Base-by-base conservation (phyloP, 1,140 invertebrate genomes). In the Scaptodrosophila lebanonensis region DNA sequence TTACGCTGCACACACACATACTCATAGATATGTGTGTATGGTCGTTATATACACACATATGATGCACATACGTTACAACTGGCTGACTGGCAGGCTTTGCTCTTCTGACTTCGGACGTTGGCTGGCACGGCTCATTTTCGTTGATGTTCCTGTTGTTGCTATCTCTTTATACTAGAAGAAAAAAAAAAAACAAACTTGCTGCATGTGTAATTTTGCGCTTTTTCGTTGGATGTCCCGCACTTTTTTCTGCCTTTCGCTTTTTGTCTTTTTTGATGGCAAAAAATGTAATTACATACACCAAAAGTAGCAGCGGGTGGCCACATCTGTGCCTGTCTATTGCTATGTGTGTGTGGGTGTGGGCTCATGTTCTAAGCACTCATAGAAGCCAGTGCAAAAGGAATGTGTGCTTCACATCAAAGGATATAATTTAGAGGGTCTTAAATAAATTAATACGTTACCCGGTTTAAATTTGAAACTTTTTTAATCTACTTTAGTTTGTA, bases 251-350 rank as follows among this genome's bases (percentile, higher is more conserved):
- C 43, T 16, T 27, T 44, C 15, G 39, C 43, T 59, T 59, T 71
- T 43, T 49, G 30, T 36, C 44, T 44, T 49, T 63, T 62, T 59
- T 66, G 66, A 32, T 64, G 13, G 61, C 56, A 66, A 65, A 79
- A 77, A 79, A 79, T 79, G 75, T 79, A 79, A 79, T 79, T 82
- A 79, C 65, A 79, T 73, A 82, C 73, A 64, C 68, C 75, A 82
- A 79, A 69, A 82, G 73, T 66, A 69, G 69, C 49, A 54, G 49
- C 36, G 52, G 35, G 35, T 35, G 40, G 33, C 32, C 20, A 45
- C 57, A 29, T 48, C 45, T 42, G 51, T 53, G 45, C 43, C 22
- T 25, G 22, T 25, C 3, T 25, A 8, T 25, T 25, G 3, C 3
- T 25, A 25, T 25, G 22, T 25, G 22, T 25, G 3, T 25, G 22